phyloP scores from a whole-genome alignment of 2,888 invertebrate species.

The Chymomyza fuscimana region DNA sequence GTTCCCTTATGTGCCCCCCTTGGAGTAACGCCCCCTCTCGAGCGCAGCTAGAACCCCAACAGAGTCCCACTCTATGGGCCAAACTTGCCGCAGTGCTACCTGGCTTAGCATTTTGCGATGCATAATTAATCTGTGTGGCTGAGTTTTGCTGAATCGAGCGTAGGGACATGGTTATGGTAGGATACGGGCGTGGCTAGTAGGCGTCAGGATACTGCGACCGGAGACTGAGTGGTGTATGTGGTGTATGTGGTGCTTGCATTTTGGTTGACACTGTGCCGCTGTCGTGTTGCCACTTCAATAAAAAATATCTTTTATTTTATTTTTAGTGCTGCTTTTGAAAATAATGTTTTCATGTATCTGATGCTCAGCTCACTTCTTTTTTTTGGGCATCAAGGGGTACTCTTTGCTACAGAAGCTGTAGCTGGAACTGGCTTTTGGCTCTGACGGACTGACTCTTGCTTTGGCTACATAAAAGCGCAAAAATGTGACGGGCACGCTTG shows the following conservation, averaged over 20 bases:
- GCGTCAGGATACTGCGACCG: too few species aligned
- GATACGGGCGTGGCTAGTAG: constrained; percentile 25
- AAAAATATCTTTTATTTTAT: constrained; percentile 63
- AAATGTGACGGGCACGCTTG: constrained; percentile 71
- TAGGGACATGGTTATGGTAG: constrained; percentile 13
- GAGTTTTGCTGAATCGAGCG: not conserved
- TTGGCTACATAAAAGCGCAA: constrained; percentile 52
- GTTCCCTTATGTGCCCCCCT: constrained; percentile 19
- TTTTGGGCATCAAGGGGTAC: not conserved
- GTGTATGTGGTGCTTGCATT: not conserved
- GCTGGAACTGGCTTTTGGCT: constrained; percentile 15
- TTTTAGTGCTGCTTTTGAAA: constrained; percentile 73
- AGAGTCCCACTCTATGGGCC: not conserved
- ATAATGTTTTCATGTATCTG: constrained; percentile 69
- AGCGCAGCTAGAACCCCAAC: not conserved
- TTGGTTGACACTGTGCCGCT: constrained; percentile 10
- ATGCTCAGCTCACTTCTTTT: constrained; percentile 34
- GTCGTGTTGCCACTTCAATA: constrained; percentile 7
- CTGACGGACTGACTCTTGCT: not conserved
- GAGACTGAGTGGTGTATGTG: not conserved
- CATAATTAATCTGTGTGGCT: constrained; percentile 62
- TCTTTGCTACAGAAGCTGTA: constrained; percentile 39
- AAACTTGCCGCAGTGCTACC: constrained; percentile 42
- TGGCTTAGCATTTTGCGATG: constrained; percentile 74
- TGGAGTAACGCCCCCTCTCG: constrained; percentile 7